Conservation (phyloP, 2,113 vertebrate species). For the Martes martes region DNA sequence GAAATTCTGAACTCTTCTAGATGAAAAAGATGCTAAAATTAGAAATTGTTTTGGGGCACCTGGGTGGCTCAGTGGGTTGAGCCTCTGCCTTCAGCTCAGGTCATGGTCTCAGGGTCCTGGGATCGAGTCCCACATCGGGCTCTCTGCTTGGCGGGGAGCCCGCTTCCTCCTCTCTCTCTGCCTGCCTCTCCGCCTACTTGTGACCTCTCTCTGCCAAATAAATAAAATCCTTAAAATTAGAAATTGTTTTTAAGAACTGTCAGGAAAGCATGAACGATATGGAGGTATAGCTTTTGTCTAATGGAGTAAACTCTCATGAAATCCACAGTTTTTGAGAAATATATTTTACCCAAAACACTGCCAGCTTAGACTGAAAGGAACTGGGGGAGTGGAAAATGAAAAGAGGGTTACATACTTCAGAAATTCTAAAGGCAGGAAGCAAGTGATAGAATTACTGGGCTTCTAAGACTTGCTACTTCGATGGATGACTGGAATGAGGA, state of each 20-base stretch:
- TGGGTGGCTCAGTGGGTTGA: too few relatives aligned
- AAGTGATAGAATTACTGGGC: too few relatives aligned
- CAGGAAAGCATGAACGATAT: background rate
- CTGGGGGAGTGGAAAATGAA: background rate
- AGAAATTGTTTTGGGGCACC: background rate
- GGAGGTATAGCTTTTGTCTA: background rate
- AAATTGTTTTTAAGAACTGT: background rate
- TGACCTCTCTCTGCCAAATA: too few relatives aligned
- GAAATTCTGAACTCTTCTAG: background rate
- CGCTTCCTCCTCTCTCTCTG: too few relatives aligned
- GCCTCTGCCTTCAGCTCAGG: too few relatives aligned
- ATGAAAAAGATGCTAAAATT: background rate
- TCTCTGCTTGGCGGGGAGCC: too few relatives aligned
- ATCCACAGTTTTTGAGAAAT: background rate
- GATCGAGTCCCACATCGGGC: too few relatives aligned
- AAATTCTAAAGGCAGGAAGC: background rate
- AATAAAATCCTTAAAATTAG: background rate
- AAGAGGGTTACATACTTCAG: background rate
- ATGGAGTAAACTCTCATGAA: background rate
- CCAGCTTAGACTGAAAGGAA: background rate
- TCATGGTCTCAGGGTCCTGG: too few relatives aligned
- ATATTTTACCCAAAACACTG: background rate
- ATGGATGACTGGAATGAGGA: background rate
- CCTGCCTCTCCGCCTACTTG: too few relatives aligned
- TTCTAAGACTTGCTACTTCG: background rate